Base-by-base conservation (phyloP, 2,888 invertebrate genomes). In the Lithophane leautieri region DNA sequence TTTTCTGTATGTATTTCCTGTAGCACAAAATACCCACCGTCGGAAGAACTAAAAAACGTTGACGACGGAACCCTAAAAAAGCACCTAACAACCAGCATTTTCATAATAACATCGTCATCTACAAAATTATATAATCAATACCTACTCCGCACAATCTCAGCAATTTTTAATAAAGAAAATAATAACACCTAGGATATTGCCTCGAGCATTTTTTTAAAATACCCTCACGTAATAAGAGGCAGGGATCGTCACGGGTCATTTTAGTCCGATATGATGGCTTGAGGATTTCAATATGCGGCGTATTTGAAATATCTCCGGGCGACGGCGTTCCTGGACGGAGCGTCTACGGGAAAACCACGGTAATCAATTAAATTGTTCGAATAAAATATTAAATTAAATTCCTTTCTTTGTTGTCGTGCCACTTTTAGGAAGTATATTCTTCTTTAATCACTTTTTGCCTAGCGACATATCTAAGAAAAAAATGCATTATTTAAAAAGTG, bases 211-310 rank as follows among this genome's bases (percentile, higher is more conserved):
- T 87, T n/a, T n/a, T n/a, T n/a, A 75, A 86, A 90, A 92, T 92
- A 91, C 89, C 89, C 84, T 83, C 88, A 90, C 93, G 92, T 92
- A 92, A 92, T 92, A 93, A 91, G 86, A 83, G 84, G 82, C 80
- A 73, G 79, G 81, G 85, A 82, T 83, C 90, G 89, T 91, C 87
- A 84, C 90, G 91, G 93, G 92, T 93, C 93, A 93, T 94, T 94
- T 93, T 93, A 91, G 91, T 92, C 90, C 91, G 91, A 93, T 94
- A 94, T 93, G 93, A 93, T 92, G 92, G 92, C 91, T 92, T 86
- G 89, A 91, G 93, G 92, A 94, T 94, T 95, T 95, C 94, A 96
- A 95, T 96, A 95, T 95, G 94, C 94, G 88, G 94, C 94, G 93
- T 94, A 91, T 92, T 95, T 95, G 91, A 94, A 95, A 96, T 95